Base-by-base conservation (phyloP, 1,140 invertebrate genomes). In the Aplysia californica region DNA sequence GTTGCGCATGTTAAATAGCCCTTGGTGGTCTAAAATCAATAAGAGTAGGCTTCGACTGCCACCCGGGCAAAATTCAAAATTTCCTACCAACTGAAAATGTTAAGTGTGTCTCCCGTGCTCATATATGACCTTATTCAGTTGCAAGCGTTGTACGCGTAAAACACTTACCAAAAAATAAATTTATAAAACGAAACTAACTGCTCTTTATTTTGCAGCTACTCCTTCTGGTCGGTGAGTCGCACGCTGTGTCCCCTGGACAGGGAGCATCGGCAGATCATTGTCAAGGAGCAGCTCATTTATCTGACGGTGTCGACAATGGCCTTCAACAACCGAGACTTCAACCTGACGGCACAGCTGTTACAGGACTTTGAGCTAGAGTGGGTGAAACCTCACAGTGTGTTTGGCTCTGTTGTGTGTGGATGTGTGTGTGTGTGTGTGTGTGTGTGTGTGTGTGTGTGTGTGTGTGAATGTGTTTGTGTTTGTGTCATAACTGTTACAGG, bases 221-320 rank as follows among this genome's bases (percentile, higher is more conserved):
- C 91, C 67, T 93, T 92, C 84, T 88, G 87, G 39, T 90, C 90
- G 80, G 93, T 93, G 26, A 92, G 92, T 10, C 87, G 93, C 38
- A 94, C 93, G 0, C 87, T 94, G 23, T 94, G 93, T 82, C 93
- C 93, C 1, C 91, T 93, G 76, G 91, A 91, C 78, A 90, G 91
- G 76, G 87, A 90, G 75, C 89, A 90, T 44, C 82, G 86, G 36
- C 71, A 87, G 38, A 65, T 83, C 80, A 75, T 75, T 65, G 39
- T 75, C 4, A 55, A 75, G 71, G 31, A 86, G 18, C 87, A 91
- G 81, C 84, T 85, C n/a, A 82, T 92, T 0, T 92, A 92, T 71
- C 89, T 94, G 0, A 92, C 92, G 71, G 86, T 94, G 1, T 92
- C 93, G 0, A 92, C 93, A 0, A 91, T 92, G 35, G 92, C 92